Percentiles rank a stretch among this genome's conserved stretches.
Conservation (phyloP, 2,797 vertebrate species). For the Helostoma temminkii region DNA sequence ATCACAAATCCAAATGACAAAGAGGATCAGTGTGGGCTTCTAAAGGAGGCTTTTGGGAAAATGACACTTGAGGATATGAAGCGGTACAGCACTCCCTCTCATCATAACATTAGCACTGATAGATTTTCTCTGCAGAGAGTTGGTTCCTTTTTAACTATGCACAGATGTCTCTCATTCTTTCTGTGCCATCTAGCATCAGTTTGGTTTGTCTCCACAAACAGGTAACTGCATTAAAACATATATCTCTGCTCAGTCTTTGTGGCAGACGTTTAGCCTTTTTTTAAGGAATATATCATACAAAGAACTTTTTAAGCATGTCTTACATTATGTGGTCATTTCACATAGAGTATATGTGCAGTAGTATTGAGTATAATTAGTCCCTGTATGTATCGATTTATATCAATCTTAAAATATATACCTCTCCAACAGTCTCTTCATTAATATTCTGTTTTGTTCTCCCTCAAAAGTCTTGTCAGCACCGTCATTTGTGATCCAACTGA, state of each 20-base stretch:
- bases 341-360: background rate
- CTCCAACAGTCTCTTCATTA: conserved; percentile 24
- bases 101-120: conserved; percentile 57
- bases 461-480: conserved; percentile 43
- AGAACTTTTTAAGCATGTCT: background rate
- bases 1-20: conserved; percentile 63
- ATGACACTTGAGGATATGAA: conserved; percentile 72
- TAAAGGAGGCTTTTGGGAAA: conserved; percentile 67
- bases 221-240: conserved; percentile 26
- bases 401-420: background rate
- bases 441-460: conserved; percentile 37
- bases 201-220: conserved; percentile 20
- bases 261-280: conserved; percentile 1
- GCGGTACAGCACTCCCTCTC: conserved; percentile 33
- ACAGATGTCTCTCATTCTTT: conserved; percentile 31
- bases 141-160: conserved; percentile 1
- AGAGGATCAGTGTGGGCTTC: conserved; percentile 67
- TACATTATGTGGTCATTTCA: background rate
- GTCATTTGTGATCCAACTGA: conserved; percentile 56
- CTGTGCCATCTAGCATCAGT: conserved; percentile 7
- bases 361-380: background rate
- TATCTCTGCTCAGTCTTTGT: background rate
- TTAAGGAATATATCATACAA: background rate
- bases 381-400: background rate
- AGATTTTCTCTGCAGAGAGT: conserved; percentile 34